Conservation (phyloP, 1,140 invertebrate species). For the Musca domestica region DNA sequence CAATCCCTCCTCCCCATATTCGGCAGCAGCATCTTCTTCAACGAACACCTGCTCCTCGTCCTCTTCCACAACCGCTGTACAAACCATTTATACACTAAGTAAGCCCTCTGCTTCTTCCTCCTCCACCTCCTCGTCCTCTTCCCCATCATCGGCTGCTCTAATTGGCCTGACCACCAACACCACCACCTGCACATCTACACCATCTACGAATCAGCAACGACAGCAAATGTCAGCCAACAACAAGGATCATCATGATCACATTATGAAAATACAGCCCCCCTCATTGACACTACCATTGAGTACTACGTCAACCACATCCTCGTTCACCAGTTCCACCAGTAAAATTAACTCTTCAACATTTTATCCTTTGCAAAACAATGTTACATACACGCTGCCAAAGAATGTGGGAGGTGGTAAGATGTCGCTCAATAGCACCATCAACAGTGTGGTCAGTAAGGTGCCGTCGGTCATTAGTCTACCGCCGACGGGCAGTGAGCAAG, state of each 20-base stretch:
- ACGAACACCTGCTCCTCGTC: not conserved
- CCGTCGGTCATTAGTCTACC: slow-evolving; percentile 52
- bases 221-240: slow-evolving; percentile 11
- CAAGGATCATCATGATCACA: slow-evolving; percentile 25
- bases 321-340: not conserved
- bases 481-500: slow-evolving; percentile 13
- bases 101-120: slow-evolving; percentile 26
- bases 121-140: too few species aligned
- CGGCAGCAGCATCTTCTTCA: not conserved
- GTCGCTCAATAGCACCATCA: slow-evolving; percentile 50
- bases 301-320: slow-evolving; percentile 27
- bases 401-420: slow-evolving; percentile 51
- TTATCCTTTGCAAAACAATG: slow-evolving; percentile 48
- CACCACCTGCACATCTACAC: not conserved
- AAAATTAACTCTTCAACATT: slow-evolving; percentile 52
- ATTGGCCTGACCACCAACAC: not conserved
- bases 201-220: slow-evolving; percentile 7
- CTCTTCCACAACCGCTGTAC: slow-evolving; percentile 36
- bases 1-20: slow-evolving; percentile 3
- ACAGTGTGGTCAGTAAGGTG: slow-evolving; percentile 52
- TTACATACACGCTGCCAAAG: slow-evolving; percentile 52
- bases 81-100: slow-evolving; percentile 46
- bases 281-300: slow-evolving; percentile 40
- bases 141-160: not conserved
- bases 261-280: slow-evolving; percentile 27